Evolutionary conservation across 2,888 invertebrate genomes (phyloP), one percentile per base, ranked within the genome.

Genomic region (Trissolcus japonicus): DNA sequence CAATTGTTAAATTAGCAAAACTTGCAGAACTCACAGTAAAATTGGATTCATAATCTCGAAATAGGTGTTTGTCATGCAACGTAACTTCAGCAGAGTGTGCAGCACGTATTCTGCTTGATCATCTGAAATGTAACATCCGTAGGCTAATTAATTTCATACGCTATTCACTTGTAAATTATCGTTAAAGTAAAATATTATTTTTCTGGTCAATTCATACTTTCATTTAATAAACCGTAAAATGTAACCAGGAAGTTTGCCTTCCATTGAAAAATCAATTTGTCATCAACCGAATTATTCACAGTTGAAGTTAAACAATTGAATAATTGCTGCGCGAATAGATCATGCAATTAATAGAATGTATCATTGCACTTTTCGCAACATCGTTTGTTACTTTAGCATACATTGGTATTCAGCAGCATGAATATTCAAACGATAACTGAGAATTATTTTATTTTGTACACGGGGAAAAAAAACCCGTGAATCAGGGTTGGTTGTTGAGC

Each of bases 51-150:
- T 83, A 78, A 89, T 87, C 63, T 84, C 80, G 43, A 83, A 83
- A 76, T 87, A 85, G 74, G 79, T 82, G 9, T 83, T 82, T 56
- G 80, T 85, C 83, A 87, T 83, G 74, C 67, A 63, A 4, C 83
- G 86, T 76, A 86, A 80, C 82, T 88, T 89, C 63, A 89, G 80
- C 43, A 89, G 77, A 35, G 89, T 87, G 75, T 89, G 85, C 74
- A 89, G 78, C 43, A 86, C 79, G 80, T 88, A 82, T 65, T 89
- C 87, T 40, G 83, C 81, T 62, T 88, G 89, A 81, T 87, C 82
- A 80, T 88, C 89, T 89, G 83, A 29, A 85, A 84, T 78, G 80
- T 48, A 79, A 19, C 14, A 51, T 51, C 11, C 21, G 9, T 17
- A 17, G 0, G 19, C 2, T 19, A 2, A 13, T 51, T 19, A 51